Evolutionary conservation across 2,888 invertebrate species (phyloP), one percentile per base, ranked within the genome.

Genomic region (Lasioglossum calceatum): DNA sequence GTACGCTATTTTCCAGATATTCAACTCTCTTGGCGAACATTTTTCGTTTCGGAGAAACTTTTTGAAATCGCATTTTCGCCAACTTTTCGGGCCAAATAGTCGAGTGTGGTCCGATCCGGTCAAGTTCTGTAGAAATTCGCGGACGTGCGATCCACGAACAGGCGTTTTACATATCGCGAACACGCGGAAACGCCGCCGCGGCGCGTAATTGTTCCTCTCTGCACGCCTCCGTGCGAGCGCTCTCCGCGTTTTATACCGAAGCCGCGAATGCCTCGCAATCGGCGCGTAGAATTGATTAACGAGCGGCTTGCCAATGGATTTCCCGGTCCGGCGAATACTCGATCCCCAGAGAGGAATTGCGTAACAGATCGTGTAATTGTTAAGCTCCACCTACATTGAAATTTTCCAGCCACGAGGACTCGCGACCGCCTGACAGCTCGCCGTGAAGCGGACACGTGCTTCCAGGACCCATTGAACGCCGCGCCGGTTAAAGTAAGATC

Each of bases 361-460:
- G 86, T 89, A 85, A 91, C 87, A 84, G 86, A 86, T 91, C 84
- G 86, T 86, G 83, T 88, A 91, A 91, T 91, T 90, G 90, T 90
- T 89, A 90, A 87, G 86, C 79, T 70, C 27, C 74, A 61, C 71
- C 77, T 70, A 32, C 75, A 67, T 39, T 77, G 75, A 87, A 91
- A 91, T 86, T 88, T 91, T 90, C 75, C 79, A 64, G 7, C 32
- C 16, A 64, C 64, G 32, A 64, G 32, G 64, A 64, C 32, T 16
- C 64, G 64, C 16, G 16, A 64, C 64, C 32, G 64, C 16, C 64
- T 64, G 32, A 61, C 27, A 61, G 61, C 27, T 32, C 14, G 27
- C 16, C 27, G 61, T 14, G 61, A 16, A 32, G 32, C 64, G 7
- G 7, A 32, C 32, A 64, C 32, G 64, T 64, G 32, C 32, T 64